These are phyloP conservation scores for Epinephelus malabaricus DNA, from an alignment of 2,797 vertebrate species.

Conservation along the genomic window DNA sequence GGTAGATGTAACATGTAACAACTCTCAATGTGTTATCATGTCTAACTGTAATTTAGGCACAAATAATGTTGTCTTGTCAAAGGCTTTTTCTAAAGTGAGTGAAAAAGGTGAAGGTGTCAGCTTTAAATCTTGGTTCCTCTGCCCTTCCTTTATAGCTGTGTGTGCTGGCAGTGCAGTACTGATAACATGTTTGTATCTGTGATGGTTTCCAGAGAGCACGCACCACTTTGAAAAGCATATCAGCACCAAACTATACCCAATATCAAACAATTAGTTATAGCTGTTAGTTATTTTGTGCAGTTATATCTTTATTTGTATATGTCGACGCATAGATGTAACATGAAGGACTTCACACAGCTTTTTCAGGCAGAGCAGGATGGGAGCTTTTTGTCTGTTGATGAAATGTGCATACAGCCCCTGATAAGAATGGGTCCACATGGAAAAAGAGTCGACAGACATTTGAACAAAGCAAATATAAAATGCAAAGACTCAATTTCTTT, in stretches of 20 bases:
- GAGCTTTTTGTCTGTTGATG: conserved; percentile 73
- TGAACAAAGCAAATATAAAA: conserved; percentile 85
- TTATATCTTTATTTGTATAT: not conserved
- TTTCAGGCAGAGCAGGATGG: conserved; percentile 20
- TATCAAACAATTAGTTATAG: conserved; percentile 8
- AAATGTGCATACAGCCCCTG: conserved; percentile 65
- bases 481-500: conserved; percentile 83
- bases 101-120: conserved; percentile 8
- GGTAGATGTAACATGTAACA: conserved; percentile 22
- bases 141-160: conserved; percentile 49
- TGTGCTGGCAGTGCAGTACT: conserved; percentile 42
- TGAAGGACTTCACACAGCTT: not conserved
- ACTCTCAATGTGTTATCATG: conserved; percentile 2
- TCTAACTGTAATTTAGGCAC: conserved; percentile 9
- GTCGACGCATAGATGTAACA: not conserved
- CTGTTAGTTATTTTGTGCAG: not conserved
- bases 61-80: not conserved
- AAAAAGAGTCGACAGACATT: conserved; percentile 68
- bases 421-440: conserved; percentile 69
- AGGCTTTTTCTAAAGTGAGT: not conserved
- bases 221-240: conserved; percentile 22
- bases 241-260: conserved; percentile 34
- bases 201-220: conserved; percentile 41
- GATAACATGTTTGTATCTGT: conserved; percentile 58
- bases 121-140: conserved; percentile 53